phyloP scores from a whole-genome alignment of 2,113 vertebrate genomes.

The Sminthopsis crassicaudata region DNA sequence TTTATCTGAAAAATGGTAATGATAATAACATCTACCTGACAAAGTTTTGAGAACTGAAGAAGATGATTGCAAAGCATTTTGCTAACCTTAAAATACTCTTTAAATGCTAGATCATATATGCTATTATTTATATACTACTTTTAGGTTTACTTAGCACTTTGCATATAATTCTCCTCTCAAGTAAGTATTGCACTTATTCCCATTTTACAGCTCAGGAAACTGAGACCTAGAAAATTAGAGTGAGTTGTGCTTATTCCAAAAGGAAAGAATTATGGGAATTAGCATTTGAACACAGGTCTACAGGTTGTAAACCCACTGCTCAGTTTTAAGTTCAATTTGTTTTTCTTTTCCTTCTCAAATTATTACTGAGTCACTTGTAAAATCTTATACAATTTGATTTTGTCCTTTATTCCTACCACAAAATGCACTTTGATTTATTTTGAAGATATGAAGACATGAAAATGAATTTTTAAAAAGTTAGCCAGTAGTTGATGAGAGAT shows the following conservation, averaged over 20 bases:
- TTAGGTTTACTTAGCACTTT: no score
- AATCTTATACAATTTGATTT: neutral
- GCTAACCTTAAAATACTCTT: neutral
- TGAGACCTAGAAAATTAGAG: neutral
- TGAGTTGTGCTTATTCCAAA: neutral
- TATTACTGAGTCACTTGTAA: neutral
- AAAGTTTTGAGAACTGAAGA: no score
- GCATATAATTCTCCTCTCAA: neutral
- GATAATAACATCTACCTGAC: no score
- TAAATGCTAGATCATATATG: neutral
- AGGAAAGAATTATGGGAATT: neutral
- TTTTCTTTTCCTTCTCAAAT: slow-evolving; percentile 8
- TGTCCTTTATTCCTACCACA: neutral
- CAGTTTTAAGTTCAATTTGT: neutral
- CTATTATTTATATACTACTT: neutral
- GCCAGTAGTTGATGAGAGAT: neutral
- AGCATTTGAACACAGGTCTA: neutral
- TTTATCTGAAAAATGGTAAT: no score
- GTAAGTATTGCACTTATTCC: neutral
- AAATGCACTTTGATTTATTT: neutral
- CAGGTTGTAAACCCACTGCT: neutral
- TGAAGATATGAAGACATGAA: neutral
- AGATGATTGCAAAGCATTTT: neutral
- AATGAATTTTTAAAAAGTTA: neutral
- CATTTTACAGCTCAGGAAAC: neutral